Evolutionary conservation across 2,888 invertebrate species (phyloP).

Genomic region (Agrilus mali): DNA sequence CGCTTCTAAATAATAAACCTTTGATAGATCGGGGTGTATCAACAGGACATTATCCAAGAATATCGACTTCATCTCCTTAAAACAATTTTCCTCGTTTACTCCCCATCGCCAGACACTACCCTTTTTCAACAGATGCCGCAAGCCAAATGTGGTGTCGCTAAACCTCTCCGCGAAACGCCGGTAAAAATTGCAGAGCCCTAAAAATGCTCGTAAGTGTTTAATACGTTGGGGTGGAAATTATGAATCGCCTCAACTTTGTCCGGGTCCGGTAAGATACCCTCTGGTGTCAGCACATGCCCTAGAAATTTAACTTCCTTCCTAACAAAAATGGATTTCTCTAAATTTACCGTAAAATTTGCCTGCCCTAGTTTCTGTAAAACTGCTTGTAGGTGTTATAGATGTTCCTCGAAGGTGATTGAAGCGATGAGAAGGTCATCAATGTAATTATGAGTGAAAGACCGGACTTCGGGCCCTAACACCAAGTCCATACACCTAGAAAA

Average conservation of each 20-base stretch:
- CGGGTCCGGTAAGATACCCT: conserved; percentile 11
- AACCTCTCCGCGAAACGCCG: conserved; percentile 8
- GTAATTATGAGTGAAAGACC: conserved; percentile 2
- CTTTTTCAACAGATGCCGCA: conserved; percentile 10
- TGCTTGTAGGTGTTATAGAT: conserved; percentile 1
- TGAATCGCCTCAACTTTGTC: conserved; percentile 10
- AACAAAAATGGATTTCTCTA: conserved; percentile 13
- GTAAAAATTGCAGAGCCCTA: conserved; percentile 14
- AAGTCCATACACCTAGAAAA: conserved; percentile 6
- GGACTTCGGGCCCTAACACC: conserved; percentile 6
- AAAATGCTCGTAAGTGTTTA: conserved; percentile 14
- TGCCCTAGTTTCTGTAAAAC: background rate
- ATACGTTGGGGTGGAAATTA: too few species aligned
- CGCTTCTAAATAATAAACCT: conserved; percentile 4
- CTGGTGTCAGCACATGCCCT: conserved; percentile 9
- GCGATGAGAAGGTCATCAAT: conserved; percentile 9
- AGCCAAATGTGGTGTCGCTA: conserved; percentile 5
- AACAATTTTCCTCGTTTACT: conserved; percentile 3
- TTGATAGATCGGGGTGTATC: conserved; percentile 1
- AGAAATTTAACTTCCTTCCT: conserved; percentile 10
- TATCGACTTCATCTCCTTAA: conserved; percentile 3
- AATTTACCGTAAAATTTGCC: conserved; percentile 10
- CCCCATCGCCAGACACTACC: conserved; percentile 7
- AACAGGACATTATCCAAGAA: conserved; percentile 6
- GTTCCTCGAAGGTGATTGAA: conserved; percentile 5